Conservation (phyloP, 1,140 invertebrate genomes). For the Drosophila ogumai region DNA sequence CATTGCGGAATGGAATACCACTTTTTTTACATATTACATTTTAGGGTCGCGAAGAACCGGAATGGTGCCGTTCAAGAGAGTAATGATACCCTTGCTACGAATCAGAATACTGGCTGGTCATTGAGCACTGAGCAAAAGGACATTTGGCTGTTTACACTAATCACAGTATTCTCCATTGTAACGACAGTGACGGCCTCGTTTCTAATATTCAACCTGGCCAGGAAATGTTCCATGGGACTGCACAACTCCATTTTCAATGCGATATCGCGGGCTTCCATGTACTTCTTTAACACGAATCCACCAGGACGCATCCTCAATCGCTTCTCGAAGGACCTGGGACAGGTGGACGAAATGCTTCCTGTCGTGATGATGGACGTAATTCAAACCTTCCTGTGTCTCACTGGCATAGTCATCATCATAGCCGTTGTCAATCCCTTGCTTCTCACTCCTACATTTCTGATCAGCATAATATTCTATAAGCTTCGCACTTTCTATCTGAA, state of each 20-base stretch:
- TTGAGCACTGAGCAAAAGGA: constrained; percentile 63
- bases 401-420: constrained; percentile 92
- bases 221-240: constrained; percentile 90
- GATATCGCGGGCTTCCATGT: constrained; percentile 90
- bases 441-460: constrained; percentile 89
- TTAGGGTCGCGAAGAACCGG: constrained; percentile 85
- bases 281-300: constrained; percentile 93
- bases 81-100: neutral
- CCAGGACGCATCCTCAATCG: no score
- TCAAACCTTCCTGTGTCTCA: constrained; percentile 90
- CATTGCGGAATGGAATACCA: no score
- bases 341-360: constrained; percentile 1
- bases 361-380: constrained; percentile 89
- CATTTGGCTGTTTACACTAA: constrained; percentile 85
- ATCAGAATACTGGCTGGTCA: constrained; percentile 36
- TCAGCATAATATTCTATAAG: constrained; percentile 90
- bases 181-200: constrained; percentile 86
- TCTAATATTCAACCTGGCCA: constrained; percentile 89
- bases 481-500: constrained; percentile 92
- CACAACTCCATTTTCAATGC: constrained; percentile 93
- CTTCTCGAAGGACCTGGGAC: constrained; percentile 3
- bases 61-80: neutral
- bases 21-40: neutral
- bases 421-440: constrained; percentile 92
- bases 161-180: constrained; percentile 87